Evolutionary conservation across 1,140 invertebrate genomes (phyloP), one percentile per base, ranked within the genome.

Genomic region (Lepidurus couesii): DNA sequence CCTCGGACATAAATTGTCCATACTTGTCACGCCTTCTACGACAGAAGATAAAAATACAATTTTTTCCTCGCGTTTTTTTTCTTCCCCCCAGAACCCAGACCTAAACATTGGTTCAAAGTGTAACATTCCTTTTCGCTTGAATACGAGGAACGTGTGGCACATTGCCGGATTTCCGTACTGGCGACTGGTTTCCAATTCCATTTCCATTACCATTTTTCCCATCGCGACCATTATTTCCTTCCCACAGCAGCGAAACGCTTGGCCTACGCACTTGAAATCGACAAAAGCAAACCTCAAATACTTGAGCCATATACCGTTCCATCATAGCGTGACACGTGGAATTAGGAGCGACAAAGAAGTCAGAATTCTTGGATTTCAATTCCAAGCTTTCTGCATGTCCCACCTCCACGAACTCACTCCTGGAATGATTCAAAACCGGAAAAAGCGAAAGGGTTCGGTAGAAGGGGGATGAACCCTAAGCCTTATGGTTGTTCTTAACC

Each of bases 1-100:
- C 53, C 53, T 65, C 53, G 53, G n/a, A 7, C 53, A 65, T 65
- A 65, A 65, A 65, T 65, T 65, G 53, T 65, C 53, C 53, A 65
- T n/a, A 13, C 21, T 65, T 65, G 53, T 65, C 53, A 65, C 53
- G 53, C 53, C 53, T 65, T 65, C 53, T 65, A 7, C 53, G 16
- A 65, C 21, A 7, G 53, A 65, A 16, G 53, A 65, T 21, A 65
- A 65, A 65, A 65, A 65, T 65, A 65, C 53, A 65, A 0, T 65
- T 65, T 65, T 16, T 9, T 21, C 5, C 53, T 21, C 16, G 6
- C 13, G 53, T n/a, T 65, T 13, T 21, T 65, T 65, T 65, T 65
- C 21, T 7, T 65, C 5, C 53, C 53, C 16, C 16, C 0, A 5
- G n/a, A n/a, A 7, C 21, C 45, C 53, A 65, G 53, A n/a, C 34